Evolutionary conservation across 2,797 vertebrate species (phyloP).

Genomic region (Helostoma temminkii): DNA sequence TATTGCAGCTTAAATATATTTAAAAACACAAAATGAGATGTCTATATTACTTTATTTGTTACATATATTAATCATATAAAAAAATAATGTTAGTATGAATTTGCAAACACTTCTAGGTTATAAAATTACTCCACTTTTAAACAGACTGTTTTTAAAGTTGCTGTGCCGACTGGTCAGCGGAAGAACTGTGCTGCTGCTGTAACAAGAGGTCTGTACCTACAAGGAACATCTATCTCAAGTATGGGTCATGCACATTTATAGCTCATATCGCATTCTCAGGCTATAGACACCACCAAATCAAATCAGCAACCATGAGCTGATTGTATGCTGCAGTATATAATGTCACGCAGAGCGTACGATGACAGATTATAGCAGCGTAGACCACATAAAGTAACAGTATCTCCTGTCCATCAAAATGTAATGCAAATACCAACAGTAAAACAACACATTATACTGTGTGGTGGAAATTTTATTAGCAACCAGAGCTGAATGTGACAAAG

Average conservation of each 20-base stretch:
- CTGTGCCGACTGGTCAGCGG: slow-evolving; percentile 24
- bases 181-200: slow-evolving; percentile 22
- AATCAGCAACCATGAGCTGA: slow-evolving; percentile 52
- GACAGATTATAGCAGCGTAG: slow-evolving; percentile 51
- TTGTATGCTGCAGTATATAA: slow-evolving; percentile 50
- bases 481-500: too few species aligned
- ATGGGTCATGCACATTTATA: slow-evolving; percentile 67
- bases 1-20: too few species aligned
- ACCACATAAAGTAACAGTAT: slow-evolving; percentile 52
- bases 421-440: slow-evolving; percentile 44
- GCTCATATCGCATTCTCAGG: slow-evolving; percentile 64
- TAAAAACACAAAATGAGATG: not conserved
- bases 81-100: not conserved
- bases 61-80: not conserved
- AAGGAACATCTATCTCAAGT: slow-evolving; percentile 43
- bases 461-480: slow-evolving; percentile 1
- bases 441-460: slow-evolving; percentile 21
- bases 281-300: slow-evolving; percentile 53
- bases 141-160: slow-evolving; percentile 21
- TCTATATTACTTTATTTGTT: not conserved
- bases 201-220: slow-evolving; percentile 52
- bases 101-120: not conserved
- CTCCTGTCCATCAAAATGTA: slow-evolving; percentile 48
- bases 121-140: not conserved
- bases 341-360: slow-evolving; percentile 44